A percentile compares a stretch with the other conserved stretches of the same genome.
Evolutionary conservation across 2,888 invertebrate species (phyloP).

Genomic region (Dilophus febrilis): DNA sequence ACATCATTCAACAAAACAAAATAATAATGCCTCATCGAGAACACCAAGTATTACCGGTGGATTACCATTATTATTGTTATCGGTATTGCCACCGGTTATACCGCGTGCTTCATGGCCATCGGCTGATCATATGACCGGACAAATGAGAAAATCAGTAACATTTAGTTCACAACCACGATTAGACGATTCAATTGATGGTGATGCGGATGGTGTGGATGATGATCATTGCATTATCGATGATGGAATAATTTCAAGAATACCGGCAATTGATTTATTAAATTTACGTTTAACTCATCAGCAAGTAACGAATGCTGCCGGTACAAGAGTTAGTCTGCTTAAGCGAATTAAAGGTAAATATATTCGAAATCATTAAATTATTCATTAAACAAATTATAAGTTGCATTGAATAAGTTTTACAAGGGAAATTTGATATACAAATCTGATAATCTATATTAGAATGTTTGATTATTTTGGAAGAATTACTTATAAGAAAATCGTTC

Average conservation of each 20-base stretch:
- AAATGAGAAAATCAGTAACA: conserved; percentile 41
- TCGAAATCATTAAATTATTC: no score
- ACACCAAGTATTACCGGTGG: conserved; percentile 54
- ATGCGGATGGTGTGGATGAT: no score
- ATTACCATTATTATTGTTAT: conserved; percentile 49
- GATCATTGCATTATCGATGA: no score
- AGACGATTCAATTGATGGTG: no score
- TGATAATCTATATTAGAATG: no score
- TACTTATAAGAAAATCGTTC: no score
- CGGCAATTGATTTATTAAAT: conserved; percentile 41
- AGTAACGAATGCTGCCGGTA: conserved; percentile 34
- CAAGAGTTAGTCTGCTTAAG: conserved; percentile 37
- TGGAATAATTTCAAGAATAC: conserved; percentile 28
- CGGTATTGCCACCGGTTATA: conserved; percentile 56
- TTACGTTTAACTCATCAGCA: conserved; percentile 35
- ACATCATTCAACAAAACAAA: conserved; percentile 5
- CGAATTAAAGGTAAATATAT: conserved; percentile 31
- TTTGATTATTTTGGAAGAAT: no score
- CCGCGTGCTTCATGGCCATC: conserved; percentile 65
- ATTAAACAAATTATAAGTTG: no score
- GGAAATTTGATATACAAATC: no score
- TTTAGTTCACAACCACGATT: conserved; percentile 50
- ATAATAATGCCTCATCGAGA: conserved; percentile 18
- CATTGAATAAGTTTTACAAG: no score
- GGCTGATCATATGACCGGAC: conserved; percentile 41